phyloP scores from a whole-genome alignment of 1,140 invertebrate species.

The Sminthurinus signatus region DNA sequence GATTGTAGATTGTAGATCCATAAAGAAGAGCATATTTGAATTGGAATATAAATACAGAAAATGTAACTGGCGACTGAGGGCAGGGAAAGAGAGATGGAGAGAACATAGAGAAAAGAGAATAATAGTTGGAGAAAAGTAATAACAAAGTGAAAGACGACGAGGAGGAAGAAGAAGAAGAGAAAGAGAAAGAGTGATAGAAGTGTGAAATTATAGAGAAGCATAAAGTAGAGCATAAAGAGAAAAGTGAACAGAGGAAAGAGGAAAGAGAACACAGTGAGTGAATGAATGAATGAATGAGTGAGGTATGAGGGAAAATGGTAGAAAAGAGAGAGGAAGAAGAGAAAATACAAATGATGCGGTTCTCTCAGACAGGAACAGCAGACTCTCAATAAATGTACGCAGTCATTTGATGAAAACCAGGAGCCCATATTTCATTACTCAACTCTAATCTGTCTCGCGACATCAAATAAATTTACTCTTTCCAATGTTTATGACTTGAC shows the following conservation, averaged over 20 bases:
- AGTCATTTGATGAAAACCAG: slow-evolving; percentile 24
- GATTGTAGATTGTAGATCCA: too few species aligned
- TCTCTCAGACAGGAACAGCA: slow-evolving; percentile 15
- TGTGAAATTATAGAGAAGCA: too few species aligned
- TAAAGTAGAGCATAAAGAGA: too few species aligned
- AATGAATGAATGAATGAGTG: neutral
- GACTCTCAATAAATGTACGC: slow-evolving; percentile 16
- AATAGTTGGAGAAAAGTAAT: neutral
- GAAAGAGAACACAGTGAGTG: neutral
- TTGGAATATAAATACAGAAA: too few species aligned
- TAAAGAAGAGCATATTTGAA: too few species aligned
- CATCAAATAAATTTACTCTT: slow-evolving; percentile 12
- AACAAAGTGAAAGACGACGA: neutral
- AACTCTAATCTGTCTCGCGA: slow-evolving; percentile 15
- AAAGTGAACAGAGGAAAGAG: neutral
- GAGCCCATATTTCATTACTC: slow-evolving; percentile 19
- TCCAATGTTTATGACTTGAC: slow-evolving; percentile 1
- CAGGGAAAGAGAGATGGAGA: too few species aligned
- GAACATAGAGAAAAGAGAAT: neutral
- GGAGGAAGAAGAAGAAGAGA: neutral
- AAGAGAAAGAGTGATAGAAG: neutral
- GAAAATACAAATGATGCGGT: slow-evolving; percentile 17
- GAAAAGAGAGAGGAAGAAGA: neutral
- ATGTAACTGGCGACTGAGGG: too few species aligned
- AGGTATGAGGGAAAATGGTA: too few species aligned